A percentile compares a stretch with the other conserved stretches of the same genome.
These are phyloP conservation scores for Meriones psammophilus DNA, from an alignment of 2,797 vertebrate genomes.

Conservation along the genomic window DNA sequence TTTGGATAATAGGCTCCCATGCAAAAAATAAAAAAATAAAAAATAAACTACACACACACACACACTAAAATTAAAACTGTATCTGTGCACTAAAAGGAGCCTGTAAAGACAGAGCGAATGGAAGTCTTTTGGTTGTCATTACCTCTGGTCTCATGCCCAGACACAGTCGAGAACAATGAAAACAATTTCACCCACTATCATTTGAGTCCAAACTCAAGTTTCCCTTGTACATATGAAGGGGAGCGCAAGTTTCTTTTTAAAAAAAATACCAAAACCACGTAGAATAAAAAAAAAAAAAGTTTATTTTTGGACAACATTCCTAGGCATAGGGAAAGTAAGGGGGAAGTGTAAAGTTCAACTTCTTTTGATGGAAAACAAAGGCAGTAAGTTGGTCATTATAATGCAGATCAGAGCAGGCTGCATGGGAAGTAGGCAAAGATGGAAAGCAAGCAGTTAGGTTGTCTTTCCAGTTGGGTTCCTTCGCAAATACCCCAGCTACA, in stretches of 20 bases:
- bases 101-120: constrained; percentile 1
- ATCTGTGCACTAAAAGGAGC: background rate
- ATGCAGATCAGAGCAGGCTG: background rate
- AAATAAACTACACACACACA: background rate
- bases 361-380: background rate
- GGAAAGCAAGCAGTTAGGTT: background rate
- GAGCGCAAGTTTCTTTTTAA: background rate
- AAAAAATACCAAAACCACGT: background rate
- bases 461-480: background rate
- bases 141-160: constrained; percentile 12
- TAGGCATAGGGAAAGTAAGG: background rate
- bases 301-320: constrained; percentile 58
- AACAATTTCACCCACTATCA: background rate
- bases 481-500: background rate
- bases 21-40: background rate
- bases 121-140: constrained; percentile 28
- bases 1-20: background rate
- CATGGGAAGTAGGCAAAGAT: background rate
- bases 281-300: constrained; percentile 4
- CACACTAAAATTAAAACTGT: constrained; percentile 29
- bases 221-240: constrained; percentile 49
- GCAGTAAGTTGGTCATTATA: background rate
- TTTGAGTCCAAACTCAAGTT: constrained; percentile 29
- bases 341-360: background rate
- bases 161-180: constrained; percentile 1